Evolutionary conservation across 1,140 invertebrate genomes (phyloP), one percentile per base, ranked within the genome.

Genomic region (Planococcus citri): DNA sequence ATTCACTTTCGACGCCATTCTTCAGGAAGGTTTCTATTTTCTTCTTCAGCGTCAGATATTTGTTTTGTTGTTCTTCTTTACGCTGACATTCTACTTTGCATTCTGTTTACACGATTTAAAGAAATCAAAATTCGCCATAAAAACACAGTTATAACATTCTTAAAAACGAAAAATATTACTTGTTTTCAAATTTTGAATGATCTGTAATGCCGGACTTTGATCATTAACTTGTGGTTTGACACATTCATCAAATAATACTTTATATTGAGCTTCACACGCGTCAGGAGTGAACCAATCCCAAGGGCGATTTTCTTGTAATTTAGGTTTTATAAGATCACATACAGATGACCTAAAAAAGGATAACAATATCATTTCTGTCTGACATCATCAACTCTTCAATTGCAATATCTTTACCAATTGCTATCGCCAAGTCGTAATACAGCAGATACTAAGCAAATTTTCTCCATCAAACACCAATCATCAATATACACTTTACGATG

Each of bases 271-370:
- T 0, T 91, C 92, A 83, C 94, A 96, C 73, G 91, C 87, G 78
- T 93, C 95, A 75, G 91, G 90, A 0, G 91, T 92, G 77, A 93
- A 95, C 90, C 92, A 96, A 77, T 96, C 93, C 0, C 81, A 74
- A 1, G 92, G 90, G 70, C 90, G 78, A 70, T 87, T 86, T 69
- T 84, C 83, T 74, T 94, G 91, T 0, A 85, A 84, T 85, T 87
- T 71, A 80, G 85, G 80, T 86, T 91, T 73, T 85, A 82, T 70
- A 81, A 87, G 72, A 73, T 92, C 80, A 37, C 91, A 92, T 0
- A 97, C 92, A 0, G 89, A 90, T 76, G 92, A 92, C 84, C 84
- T 85, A 71, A 3, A 75, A 73, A 69, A 72, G 37, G 38, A 3
- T 3, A 51, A 20, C n/a, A 9, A 9, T 51, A 51, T 9, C 4